Evolutionary conservation across 2,888 invertebrate species (phyloP).

Genomic region (Philereme transversata): DNA sequence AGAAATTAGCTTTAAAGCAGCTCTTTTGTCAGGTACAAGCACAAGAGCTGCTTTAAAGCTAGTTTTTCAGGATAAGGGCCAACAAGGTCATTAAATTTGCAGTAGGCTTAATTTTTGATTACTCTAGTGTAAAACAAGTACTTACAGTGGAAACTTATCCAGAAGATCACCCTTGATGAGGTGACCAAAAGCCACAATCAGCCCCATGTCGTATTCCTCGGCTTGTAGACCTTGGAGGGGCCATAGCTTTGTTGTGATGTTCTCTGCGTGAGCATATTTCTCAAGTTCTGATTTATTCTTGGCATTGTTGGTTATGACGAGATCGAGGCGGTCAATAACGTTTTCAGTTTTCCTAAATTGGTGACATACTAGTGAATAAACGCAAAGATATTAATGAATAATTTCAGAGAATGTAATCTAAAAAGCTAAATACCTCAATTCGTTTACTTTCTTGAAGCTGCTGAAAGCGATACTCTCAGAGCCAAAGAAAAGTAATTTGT

Average conservation of each 20-base stretch:
- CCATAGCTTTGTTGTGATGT: slow-evolving; percentile 87
- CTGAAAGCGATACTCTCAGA: slow-evolving; percentile 92
- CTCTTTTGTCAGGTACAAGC: too few species aligned
- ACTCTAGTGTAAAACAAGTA: slow-evolving; percentile 34
- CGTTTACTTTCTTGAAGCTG: slow-evolving; percentile 87
- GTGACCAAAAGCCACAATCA: slow-evolving; percentile 97
- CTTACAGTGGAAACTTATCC: slow-evolving; percentile 91
- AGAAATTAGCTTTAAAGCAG: too few species aligned
- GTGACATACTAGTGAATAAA: slow-evolving; percentile 9
- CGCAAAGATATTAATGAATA: neutral
- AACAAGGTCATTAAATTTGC: too few species aligned
- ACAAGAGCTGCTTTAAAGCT: too few species aligned
- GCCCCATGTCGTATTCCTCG: slow-evolving; percentile 90
- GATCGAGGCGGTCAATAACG: slow-evolving; percentile 83
- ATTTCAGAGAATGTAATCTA: neutral
- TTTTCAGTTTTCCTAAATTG: slow-evolving; percentile 79
- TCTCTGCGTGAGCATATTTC: slow-evolving; percentile 86
- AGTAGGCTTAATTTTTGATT: too few species aligned
- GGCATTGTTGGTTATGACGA: slow-evolving; percentile 87
- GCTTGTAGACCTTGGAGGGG: slow-evolving; percentile 73
- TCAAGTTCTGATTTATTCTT: slow-evolving; percentile 86
- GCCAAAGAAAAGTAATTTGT: slow-evolving; percentile 90
- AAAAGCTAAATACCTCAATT: slow-evolving; percentile 80
- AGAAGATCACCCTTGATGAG: slow-evolving; percentile 92
- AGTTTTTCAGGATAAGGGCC: too few species aligned